Base-by-base conservation (phyloP, 2,113 vertebrate genomes). In the Odobenus rosmarus region DNA sequence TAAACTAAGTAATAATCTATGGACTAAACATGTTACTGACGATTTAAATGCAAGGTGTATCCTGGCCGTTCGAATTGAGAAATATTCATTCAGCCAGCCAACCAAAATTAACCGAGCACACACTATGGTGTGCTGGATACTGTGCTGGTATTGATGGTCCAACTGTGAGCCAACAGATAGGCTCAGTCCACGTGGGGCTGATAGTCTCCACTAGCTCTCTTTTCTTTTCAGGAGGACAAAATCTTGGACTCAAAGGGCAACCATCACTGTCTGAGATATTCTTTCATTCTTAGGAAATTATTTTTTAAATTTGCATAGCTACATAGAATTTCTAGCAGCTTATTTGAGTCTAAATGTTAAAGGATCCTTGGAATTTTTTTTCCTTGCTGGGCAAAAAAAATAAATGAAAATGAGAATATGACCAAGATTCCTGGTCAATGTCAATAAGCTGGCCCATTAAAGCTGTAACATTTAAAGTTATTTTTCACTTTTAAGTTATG, bases 401-500 rank as follows among this genome's bases (percentile, higher is more conserved):
- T 2, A 87, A 93, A 67, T 61, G 21, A 36, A 88, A 26, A 3
- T 72, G 24, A 90, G 97, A 83, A 74, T 81, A 13, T 88, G 16
- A 79, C 4, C 6, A 19, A 33, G 49, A 88, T 14, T 85, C 26
- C 9, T 89, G 74, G 26, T 81, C n/a, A 53, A 42, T 77, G 23
- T 92, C 72, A 84, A 61, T 76, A 81, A 46, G 19, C 55, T 79
- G 59, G 61, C 19, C 26, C 36, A 71, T 18, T 51, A 4, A 95
- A 81, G 14, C 33, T 31, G 62, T 49, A 96, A 28, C 18, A 62
- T 88, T 94, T 88, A 24, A 67, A 74, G 69, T 90, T 88, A 31
- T 64, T 97, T 81, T 89, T 86, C 28, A 88, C 10, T 67, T 93
- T 53, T 55, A 67, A 95, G 79, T 86, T 89, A 85, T 71, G 59